Evolutionary conservation across 2,888 invertebrate genomes (phyloP), one percentile per base, ranked within the genome.

Genomic region (Cheilosia urbana): DNA sequence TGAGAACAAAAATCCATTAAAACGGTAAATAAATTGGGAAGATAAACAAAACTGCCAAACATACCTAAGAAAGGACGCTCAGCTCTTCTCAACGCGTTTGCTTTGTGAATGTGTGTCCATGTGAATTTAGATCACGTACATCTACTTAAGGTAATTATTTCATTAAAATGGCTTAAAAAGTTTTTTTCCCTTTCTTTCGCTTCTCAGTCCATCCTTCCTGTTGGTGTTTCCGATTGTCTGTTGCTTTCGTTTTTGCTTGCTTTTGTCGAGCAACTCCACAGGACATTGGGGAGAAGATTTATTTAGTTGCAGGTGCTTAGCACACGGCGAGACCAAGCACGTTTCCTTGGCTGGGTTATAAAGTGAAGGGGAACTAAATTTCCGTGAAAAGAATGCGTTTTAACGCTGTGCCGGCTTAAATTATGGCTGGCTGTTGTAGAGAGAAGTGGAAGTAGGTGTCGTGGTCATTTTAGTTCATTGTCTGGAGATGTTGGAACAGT

Each of bases 111-210:
- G 47, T 51, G 6, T 73, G 62, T 77, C n/a, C 60, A 42, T 75
- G 51, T 72, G 68, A 34, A 55, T 71, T 62, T 66, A 65, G 72
- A 82, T 82, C 81, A 87, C 87, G 87, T 87, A 78, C 73, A 87
- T 78, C 87, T 87, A 87, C 82, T 87, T 87, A 87, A 73, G 77
- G 82, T 87, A 87, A 87, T 87, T 82, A 87, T 87, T 87, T 87
- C 87, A 87, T 87, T 87, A 87, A 87, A 78, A 78, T 82, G 73
- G 87, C 77, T 87, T 82, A 73, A 82, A 71, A 65, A 78, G 17
- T 58, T 68, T 57, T 62, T 66, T 27, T 0, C 15, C 7, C 37
- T 11, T 47, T 42, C 13, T 55, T 40, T 30, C 9, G 5, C 11
- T 27, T 58, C 11, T 37, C 13, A 13, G 37, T 37, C 37, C 57